Conservation (phyloP, 2,888 invertebrate genomes). For the Eumerus sabulonum region DNA sequence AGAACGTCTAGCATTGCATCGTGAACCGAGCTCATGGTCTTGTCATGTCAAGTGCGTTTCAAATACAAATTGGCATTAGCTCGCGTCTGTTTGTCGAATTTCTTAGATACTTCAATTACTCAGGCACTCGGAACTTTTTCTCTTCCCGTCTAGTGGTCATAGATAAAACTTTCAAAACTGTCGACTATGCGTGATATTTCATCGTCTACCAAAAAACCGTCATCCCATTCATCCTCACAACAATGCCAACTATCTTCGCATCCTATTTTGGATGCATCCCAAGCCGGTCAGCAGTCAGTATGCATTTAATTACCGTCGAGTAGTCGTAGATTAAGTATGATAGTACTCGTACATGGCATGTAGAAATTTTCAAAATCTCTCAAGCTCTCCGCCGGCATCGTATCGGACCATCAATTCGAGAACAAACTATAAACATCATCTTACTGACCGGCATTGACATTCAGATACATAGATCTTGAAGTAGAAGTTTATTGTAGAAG, state of each 20-base stretch:
- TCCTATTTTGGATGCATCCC: constrained; percentile 46
- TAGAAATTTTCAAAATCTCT: constrained; percentile 32
- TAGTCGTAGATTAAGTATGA: constrained; percentile 36
- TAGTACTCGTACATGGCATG: constrained; percentile 5
- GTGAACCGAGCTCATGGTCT: not conserved
- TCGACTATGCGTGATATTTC: constrained; percentile 38
- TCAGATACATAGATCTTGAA: constrained; percentile 61
- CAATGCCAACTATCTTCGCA: constrained; percentile 53
- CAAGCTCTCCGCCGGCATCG: constrained; percentile 35
- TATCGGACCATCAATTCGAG: constrained; percentile 53
- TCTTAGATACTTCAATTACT: constrained; percentile 50
- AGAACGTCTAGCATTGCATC: not conserved
- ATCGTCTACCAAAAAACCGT: constrained; percentile 30
- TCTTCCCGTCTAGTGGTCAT: constrained; percentile 2
- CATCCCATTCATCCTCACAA: constrained; percentile 47
- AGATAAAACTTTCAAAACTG: constrained; percentile 44
- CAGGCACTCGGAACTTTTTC: constrained; percentile 22
- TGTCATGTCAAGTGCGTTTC: not conserved
- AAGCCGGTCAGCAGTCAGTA: constrained; percentile 23
- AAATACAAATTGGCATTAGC: not conserved
- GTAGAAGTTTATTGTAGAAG: constrained; percentile 26
- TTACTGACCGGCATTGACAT: constrained; percentile 63
- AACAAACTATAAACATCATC: constrained; percentile 46
- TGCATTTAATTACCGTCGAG: constrained; percentile 58
- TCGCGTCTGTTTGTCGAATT: constrained; percentile 23